Base-by-base conservation (phyloP, 2,888 invertebrate genomes). In the Eupithecia tripunctaria region DNA sequence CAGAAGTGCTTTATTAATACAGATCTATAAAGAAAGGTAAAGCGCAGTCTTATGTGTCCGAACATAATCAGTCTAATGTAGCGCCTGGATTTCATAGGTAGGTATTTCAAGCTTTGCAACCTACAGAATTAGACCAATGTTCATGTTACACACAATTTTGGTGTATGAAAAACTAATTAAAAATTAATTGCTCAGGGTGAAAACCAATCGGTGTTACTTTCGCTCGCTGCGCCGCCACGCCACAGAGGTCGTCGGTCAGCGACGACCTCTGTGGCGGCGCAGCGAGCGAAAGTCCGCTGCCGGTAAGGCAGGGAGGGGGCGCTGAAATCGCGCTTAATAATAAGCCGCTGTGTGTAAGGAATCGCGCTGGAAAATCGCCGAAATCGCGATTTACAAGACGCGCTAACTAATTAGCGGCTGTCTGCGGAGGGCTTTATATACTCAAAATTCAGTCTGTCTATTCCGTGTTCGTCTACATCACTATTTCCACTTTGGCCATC, bases 321-420 rank as follows among this genome's bases (percentile, higher is more conserved):
- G n/a, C n/a, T n/a, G n/a, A n/a, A n/a, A n/a, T n/a, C n/a, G n/a
- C n/a, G n/a, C n/a, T n/a, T n/a, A n/a, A n/a, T n/a, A n/a, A n/a
- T n/a, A n/a, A n/a, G n/a, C n/a, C n/a, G n/a, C n/a, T n/a, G n/a
- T n/a, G n/a, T n/a, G n/a, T n/a, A n/a, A n/a, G n/a, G n/a, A n/a
- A n/a, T n/a, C n/a, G n/a, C n/a, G n/a, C n/a, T n/a, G n/a, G n/a
- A n/a, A n/a, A n/a, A n/a, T n/a, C n/a, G n/a, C n/a, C n/a, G n/a
- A n/a, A n/a, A n/a, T n/a, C n/a, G n/a, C n/a, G n/a, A n/a, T n/a
- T n/a, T n/a, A n/a, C n/a, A n/a, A n/a, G n/a, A n/a, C n/a, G n/a
- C n/a, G n/a, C n/a, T n/a, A n/a, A 36, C 32, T 62, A 32, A 32
- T 10, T 62, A 62, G n/a, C n/a, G 36, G 62, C 32, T 62, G 62